Evolutionary conservation across 2,888 invertebrate species (phyloP), one percentile per base, ranked within the genome.

Genomic region (Drosophila diplacantha): DNA sequence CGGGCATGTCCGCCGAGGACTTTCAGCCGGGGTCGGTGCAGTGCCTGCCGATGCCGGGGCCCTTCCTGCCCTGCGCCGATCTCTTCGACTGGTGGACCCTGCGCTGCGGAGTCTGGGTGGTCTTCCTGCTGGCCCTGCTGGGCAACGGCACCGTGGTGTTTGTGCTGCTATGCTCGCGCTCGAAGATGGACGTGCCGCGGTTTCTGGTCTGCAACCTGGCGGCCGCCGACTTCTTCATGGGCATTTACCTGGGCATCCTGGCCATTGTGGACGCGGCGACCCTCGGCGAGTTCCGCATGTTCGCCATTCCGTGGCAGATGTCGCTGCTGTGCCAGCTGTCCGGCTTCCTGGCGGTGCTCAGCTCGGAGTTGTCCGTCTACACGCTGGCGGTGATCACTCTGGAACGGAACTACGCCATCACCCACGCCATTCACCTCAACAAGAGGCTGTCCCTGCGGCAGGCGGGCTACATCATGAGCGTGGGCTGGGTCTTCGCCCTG

Each of bases 71-170:
- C 5, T 98, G 98, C 88, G 94, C 95, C 85, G 98, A 98, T 88
- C 90, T 98, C 56, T 98, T 98, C 88, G 97, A 97, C 86, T 98
- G 97, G 97, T 98, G 98, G 98, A 96, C 97, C 5, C 89, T 98
- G 77, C 92, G 97, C 39, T 98, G 97, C 87, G 97, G 98, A 20
- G 97, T 98, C 51, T 99, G 99, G 98, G 93, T 97, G 16, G 97
- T 99, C 43, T 98, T 98, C 89, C 91, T 98, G 59, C 91, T 98
- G 79, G 97, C 98, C 38, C 93, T 99, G 90, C 91, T 98, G 51
- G 99, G 99, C 70, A 99, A 99, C 88, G 97, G 97, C 44, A 95
- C 95, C 0, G 98, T 98, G 11, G 96, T 98, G 14, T 95, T 97
- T 85, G 97, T 99, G 46, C 91, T 98, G 54, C 91, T 97, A 72